Evolutionary conservation across 2,797 vertebrate species (phyloP), one percentile per base, ranked within the genome.

Genomic region (Agapornis canus): DNA sequence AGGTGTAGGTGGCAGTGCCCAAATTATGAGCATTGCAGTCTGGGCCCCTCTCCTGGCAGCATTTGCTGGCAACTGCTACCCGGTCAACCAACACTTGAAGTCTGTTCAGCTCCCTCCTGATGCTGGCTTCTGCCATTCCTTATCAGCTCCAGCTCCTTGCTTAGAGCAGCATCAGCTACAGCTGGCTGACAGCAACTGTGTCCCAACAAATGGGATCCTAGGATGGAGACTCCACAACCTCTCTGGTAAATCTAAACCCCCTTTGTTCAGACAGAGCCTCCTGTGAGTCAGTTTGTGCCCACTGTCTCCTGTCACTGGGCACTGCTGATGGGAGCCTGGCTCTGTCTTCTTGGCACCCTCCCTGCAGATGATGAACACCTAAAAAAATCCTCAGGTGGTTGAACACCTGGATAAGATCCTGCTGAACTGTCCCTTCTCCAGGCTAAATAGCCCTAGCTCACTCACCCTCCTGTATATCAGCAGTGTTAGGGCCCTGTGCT

Each of bases 51-150:
- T 27, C 8, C 9, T 3, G 5, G n/a, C 23, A 32, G 37, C 47
- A 6, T 27, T 5, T 5, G 9, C 27, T 16, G 0, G 1, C 39
- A n/a, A 0, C 48, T 42, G 29, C 84, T 48, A 23, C 15, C 51
- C 1, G 1, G 6, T 27, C 11, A 11, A 25, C 25, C 26, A 20
- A 39, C 15, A 1, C 39, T 45, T 11, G 21, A 11, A 3, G 18
- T 29, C 47, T 10, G 4, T 9, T 2, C 17, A 69, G 0, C 22
- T 69, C 37, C 26, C 22, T 29, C 37, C 71, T 56, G 32, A 8
- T 13, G 3, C 10, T 23, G 35, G 4, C 35, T 29, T 17, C 17
- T 32, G 52, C n/a, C 22, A 6, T 25, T 22, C 35, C 29, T 65
- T 27, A 1, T 39, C 45, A 22, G 49, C n/a, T 54, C 25, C 54